Evolutionary conservation across 2,113 vertebrate genomes (phyloP).

Genomic region (Herpailurus yagouaroundi): DNA sequence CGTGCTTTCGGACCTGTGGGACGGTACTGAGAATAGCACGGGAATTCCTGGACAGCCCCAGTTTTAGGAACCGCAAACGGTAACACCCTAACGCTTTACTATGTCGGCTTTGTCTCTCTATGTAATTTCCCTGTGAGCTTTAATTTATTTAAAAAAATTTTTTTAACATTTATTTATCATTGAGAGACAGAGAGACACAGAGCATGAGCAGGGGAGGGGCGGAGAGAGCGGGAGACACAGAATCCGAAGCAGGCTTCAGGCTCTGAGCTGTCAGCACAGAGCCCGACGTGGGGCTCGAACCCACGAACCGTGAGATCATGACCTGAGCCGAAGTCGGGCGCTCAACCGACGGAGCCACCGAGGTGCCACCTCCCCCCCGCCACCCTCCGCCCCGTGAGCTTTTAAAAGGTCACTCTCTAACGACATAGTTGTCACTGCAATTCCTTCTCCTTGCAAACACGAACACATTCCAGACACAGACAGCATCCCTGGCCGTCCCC

Average conservation of each 20-base stretch:
- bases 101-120: accelerated
- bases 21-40: not conserved
- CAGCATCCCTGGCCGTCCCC: accelerated
- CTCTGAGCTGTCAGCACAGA: too few species aligned
- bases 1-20: not conserved
- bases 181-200: too few species aligned
- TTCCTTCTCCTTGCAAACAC: not conserved
- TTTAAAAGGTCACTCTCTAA: not conserved
- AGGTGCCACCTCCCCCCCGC: too few species aligned
- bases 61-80: not conserved
- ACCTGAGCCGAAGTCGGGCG: too few species aligned
- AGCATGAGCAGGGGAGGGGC: too few species aligned
- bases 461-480: not conserved
- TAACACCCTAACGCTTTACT: too few species aligned
- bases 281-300: too few species aligned
- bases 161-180: too few species aligned
- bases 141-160: not conserved
- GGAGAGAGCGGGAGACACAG: too few species aligned
- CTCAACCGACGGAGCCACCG: too few species aligned
- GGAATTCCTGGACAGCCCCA: not conserved
- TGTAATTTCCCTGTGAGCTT: not conserved
- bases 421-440: not conserved
- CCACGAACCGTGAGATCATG: too few species aligned
- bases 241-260: too few species aligned
- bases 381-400: not conserved